Percentiles rank a stretch among this genome's conserved stretches.
These are phyloP conservation scores for Odocoileus virginianus DNA, from an alignment of 2,113 vertebrate genomes.

Conservation along the genomic window DNA sequence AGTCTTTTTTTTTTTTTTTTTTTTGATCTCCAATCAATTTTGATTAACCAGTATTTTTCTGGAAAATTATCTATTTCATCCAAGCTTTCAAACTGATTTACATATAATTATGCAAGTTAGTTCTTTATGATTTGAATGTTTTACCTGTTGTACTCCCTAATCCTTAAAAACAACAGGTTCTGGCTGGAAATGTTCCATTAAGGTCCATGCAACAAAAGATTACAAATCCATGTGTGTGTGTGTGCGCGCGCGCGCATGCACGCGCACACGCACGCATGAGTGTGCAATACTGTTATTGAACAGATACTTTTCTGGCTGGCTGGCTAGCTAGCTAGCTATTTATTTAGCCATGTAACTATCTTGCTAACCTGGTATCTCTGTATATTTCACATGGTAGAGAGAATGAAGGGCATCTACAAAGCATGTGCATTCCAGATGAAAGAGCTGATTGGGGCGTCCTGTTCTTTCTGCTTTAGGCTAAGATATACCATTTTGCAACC, in stretches of 20 bases:
- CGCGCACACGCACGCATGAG: no score
- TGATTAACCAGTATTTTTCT: neutral
- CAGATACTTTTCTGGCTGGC: neutral
- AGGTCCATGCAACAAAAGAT: neutral
- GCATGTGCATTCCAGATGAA: neutral
- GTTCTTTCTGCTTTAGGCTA: neutral
- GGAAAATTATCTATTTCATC: neutral
- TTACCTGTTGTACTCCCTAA: conserved; percentile 40
- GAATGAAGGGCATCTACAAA: neutral
- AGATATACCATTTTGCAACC: neutral
- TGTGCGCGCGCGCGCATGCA: no score
- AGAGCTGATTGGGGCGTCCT: neutral
- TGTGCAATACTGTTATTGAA: neutral
- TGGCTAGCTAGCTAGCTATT: neutral
- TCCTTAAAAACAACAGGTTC: conserved; percentile 59
- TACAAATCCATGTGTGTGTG: neutral
- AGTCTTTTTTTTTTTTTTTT: neutral
- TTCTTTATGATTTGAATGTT: neutral
- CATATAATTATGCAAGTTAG: neutral
- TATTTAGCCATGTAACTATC: neutral
- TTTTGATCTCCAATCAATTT: neutral
- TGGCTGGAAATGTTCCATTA: conserved; percentile 13
- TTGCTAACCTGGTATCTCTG: neutral
- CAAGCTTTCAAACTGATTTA: neutral
- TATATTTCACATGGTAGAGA: neutral